A percentile compares a stretch with the other conserved stretches of the same genome.
phyloP scores from a whole-genome alignment of 1,140 invertebrate species.

The Macrosteles quadrilineatus region DNA sequence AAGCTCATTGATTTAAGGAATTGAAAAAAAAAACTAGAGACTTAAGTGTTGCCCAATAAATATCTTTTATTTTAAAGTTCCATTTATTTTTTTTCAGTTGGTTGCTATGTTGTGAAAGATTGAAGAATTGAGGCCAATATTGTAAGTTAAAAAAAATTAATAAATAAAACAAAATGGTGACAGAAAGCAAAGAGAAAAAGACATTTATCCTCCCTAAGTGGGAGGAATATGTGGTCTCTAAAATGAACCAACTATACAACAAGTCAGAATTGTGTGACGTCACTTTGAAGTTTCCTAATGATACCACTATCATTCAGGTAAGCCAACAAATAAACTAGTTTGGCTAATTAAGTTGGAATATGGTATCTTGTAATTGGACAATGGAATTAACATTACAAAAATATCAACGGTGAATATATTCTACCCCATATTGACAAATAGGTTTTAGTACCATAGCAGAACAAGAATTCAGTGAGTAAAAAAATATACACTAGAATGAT shows the following conservation, averaged over 20 bases:
- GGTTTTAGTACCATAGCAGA: not conserved
- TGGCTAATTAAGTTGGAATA: not conserved
- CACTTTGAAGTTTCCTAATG: not conserved
- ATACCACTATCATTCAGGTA: not conserved
- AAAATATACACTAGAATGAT: no score
- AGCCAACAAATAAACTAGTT: not conserved
- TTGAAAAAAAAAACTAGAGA: no score
- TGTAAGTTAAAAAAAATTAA: no score
- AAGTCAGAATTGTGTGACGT: conserved; percentile 5
- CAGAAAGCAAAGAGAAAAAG: not conserved
- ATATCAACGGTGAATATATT: not conserved
- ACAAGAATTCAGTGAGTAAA: not conserved
- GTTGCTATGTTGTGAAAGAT: no score
- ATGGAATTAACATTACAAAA: not conserved
- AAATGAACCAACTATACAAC: not conserved
- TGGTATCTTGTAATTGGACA: not conserved
- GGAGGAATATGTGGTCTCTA: not conserved
- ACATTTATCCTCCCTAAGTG: not conserved
- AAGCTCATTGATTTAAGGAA: no score
- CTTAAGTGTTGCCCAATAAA: no score
- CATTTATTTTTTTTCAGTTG: no score
- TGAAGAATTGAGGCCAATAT: no score
- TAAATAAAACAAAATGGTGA: conserved; percentile 18
- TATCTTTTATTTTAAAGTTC: no score
- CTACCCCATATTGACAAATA: not conserved